phyloP scores from a whole-genome alignment of 2,888 invertebrate genomes.

The Serrognathus titanus region DNA sequence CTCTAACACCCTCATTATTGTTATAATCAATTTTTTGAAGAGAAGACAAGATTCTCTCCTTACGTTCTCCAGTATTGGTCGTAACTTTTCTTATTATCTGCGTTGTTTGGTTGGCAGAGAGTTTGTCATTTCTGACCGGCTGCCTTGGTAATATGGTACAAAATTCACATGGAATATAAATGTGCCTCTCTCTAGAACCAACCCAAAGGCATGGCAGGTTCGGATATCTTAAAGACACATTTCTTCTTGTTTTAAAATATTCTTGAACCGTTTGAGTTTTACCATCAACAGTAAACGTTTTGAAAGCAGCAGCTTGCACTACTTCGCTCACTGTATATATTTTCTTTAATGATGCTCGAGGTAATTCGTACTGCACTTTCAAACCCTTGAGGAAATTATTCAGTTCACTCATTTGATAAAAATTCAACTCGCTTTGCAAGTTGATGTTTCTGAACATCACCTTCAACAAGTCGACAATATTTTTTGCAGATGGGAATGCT shows the following conservation, averaged over 20 bases:
- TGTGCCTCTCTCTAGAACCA: conserved; percentile 54
- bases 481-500: conserved; percentile 64
- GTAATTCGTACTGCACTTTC: conserved; percentile 50
- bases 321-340: conserved; percentile 51
- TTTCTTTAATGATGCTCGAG: conserved; percentile 48
- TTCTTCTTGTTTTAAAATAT: conserved; percentile 49
- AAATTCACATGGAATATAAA: conserved; percentile 81
- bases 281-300: conserved; percentile 43
- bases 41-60: conserved; percentile 73
- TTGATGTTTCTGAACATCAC: conserved; percentile 9
- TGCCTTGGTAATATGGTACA: conserved; percentile 78
- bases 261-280: conserved; percentile 46
- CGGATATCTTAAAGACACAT: conserved; percentile 54
- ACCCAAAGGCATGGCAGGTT: conserved; percentile 83
- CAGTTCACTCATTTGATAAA: conserved; percentile 12
- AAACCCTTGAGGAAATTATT: conserved; percentile 8
- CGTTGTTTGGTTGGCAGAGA: conserved; percentile 78
- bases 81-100: conserved; percentile 87
- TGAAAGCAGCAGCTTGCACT: conserved; percentile 37
- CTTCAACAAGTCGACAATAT: conserved; percentile 50
- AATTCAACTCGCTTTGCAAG: background rate
- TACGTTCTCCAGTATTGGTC: conserved; percentile 71
- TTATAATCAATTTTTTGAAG: conserved; percentile 44
- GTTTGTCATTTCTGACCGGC: conserved; percentile 63
- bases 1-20: conserved; percentile 58